phyloP scores from a whole-genome alignment of 2,113 vertebrate species.

The Macquaria australasica region DNA sequence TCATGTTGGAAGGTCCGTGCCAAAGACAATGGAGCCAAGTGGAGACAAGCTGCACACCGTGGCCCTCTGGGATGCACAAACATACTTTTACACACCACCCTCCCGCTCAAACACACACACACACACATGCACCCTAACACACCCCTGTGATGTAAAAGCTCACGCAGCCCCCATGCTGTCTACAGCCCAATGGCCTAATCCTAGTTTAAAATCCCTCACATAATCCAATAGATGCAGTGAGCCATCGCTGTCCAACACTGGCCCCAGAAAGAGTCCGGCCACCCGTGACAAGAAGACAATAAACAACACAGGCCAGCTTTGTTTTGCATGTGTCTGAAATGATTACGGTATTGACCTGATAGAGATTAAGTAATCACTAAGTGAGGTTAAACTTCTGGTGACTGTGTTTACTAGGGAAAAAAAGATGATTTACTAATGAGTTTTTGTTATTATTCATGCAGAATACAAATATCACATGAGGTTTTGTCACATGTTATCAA shows the following conservation, averaged over 20 bases:
- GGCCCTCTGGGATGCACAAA: slow-evolving; percentile 22
- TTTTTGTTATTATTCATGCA: not conserved
- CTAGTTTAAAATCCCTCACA: slow-evolving; percentile 89
- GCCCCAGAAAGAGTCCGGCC: slow-evolving; percentile 70
- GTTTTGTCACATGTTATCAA: not conserved
- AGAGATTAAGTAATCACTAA: slow-evolving; percentile 22
- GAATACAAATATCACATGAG: not conserved
- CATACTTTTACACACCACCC: slow-evolving; percentile 41
- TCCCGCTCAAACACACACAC: slow-evolving; percentile 17
- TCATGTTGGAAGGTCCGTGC: slow-evolving; percentile 83
- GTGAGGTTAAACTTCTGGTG: slow-evolving; percentile 9
- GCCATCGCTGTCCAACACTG: slow-evolving; percentile 86
- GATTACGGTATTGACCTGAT: slow-evolving; percentile 41
- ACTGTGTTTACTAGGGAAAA: not conserved
- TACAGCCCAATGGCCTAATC: slow-evolving; percentile 86
- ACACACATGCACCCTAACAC: slow-evolving; percentile 25
- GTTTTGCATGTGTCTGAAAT: slow-evolving; percentile 44
- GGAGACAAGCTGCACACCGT: slow-evolving; percentile 15
- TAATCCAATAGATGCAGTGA: slow-evolving; percentile 93
- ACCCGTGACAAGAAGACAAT: slow-evolving; percentile 69
- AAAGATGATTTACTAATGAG: not conserved
- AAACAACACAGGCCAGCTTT: slow-evolving; percentile 58
- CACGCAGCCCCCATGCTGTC: slow-evolving; percentile 81
- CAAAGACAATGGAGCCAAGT: slow-evolving; percentile 55
- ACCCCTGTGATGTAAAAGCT: slow-evolving; percentile 47